A percentile compares a stretch with the other conserved stretches of the same genome.
These are phyloP conservation scores for Macrocentrus cingulum DNA, from an alignment of 1,140 invertebrate genomes.

Conservation along the genomic window DNA sequence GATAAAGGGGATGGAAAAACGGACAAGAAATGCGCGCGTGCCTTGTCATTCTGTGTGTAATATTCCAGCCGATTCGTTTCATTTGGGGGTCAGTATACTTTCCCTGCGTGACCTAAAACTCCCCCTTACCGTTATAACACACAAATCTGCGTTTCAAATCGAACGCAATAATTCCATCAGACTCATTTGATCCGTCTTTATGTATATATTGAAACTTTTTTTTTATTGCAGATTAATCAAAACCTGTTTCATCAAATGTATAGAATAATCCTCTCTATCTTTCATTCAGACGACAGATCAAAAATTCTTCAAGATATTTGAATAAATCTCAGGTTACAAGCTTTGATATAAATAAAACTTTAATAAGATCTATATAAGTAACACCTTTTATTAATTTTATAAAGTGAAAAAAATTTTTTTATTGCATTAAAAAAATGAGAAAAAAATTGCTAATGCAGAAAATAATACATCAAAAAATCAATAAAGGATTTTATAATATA, in stretches of 20 bases:
- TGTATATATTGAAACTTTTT: too few species aligned
- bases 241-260: neutral
- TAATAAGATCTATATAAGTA: neutral
- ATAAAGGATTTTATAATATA: too few species aligned
- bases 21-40: neutral
- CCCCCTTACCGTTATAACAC: too few species aligned
- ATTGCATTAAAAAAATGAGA: too few species aligned
- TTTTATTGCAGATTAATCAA: neutral
- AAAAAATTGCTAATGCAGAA: too few species aligned
- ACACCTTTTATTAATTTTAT: too few species aligned
- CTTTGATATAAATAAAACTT: neutral
- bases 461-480: too few species aligned
- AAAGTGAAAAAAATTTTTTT: too few species aligned
- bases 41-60: constrained; percentile 21
- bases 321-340: constrained; percentile 8
- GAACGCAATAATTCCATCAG: constrained; percentile 20
- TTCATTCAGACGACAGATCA: too few species aligned
- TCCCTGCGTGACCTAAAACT: constrained; percentile 6
- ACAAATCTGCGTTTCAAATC: constrained; percentile 11
- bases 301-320: neutral
- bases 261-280: too few species aligned
- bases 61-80: constrained; percentile 25
- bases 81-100: constrained; percentile 5
- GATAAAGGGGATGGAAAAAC: neutral
- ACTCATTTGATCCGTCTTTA: constrained; percentile 11